phyloP scores from a whole-genome alignment of 1,140 invertebrate genomes.

The Aethina tumida region DNA sequence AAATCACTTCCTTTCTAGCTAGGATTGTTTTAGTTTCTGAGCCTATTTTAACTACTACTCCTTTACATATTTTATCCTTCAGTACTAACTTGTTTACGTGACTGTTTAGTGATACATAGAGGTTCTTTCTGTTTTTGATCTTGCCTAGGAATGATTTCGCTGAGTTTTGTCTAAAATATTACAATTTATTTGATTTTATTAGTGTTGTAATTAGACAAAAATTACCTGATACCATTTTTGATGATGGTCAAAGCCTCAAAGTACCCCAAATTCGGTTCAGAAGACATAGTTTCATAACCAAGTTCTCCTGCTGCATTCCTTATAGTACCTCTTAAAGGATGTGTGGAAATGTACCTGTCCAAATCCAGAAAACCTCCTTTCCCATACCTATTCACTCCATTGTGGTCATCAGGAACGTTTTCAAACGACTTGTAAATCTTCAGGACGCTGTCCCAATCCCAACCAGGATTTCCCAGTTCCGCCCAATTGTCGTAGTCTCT shows the following conservation, averaged over 20 bases:
- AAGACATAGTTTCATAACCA: conserved; percentile 51
- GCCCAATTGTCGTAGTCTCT: conserved; percentile 24
- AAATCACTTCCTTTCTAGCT: conserved; percentile 50
- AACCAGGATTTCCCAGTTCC: conserved; percentile 17
- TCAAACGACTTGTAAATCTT: conserved; percentile 37
- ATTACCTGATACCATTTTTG: conserved; percentile 50
- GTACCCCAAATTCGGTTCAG: conserved; percentile 41
- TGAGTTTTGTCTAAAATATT: not conserved
- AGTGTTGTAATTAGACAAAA: no score
- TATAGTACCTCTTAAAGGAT: conserved; percentile 64
- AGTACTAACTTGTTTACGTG: conserved; percentile 37
- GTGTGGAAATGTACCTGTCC: conserved; percentile 60
- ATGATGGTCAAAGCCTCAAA: conserved; percentile 38
- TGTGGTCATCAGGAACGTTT: conserved; percentile 47
- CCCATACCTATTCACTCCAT: conserved; percentile 12
- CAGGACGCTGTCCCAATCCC: conserved; percentile 20
- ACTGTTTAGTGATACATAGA: conserved; percentile 43
- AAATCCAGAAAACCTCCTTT: conserved; percentile 62
- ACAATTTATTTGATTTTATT: no score
- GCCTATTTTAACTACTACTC: conserved; percentile 22
- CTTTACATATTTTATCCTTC: conserved; percentile 25
- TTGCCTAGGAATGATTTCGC: conserved; percentile 41
- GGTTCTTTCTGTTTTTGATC: conserved; percentile 43
- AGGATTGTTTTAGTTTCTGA: conserved; percentile 32
- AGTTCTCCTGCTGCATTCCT: conserved; percentile 78